These are phyloP conservation scores for Pseudochirops corinnae DNA, from an alignment of 2,797 vertebrate species.

Conservation along the genomic window DNA sequence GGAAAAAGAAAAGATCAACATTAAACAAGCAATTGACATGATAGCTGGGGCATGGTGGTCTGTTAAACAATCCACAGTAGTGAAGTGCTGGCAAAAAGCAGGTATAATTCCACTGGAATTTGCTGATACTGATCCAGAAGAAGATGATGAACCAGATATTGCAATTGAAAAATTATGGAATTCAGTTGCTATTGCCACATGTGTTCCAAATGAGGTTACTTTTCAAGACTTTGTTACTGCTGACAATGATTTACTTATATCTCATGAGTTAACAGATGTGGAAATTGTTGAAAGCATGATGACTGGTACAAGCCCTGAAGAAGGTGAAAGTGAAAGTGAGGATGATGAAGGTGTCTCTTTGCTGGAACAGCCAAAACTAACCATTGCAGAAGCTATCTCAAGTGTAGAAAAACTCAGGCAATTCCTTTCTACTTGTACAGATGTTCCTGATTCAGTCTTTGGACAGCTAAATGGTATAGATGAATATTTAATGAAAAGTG, in stretches of 20 bases:
- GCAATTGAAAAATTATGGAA: slow-evolving; percentile 50
- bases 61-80: slow-evolving; percentile 40
- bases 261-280: slow-evolving; percentile 33
- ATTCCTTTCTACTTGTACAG: slow-evolving; percentile 48
- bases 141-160: slow-evolving; percentile 27
- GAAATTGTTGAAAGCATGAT: slow-evolving; percentile 1
- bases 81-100: slow-evolving; percentile 57
- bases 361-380: slow-evolving; percentile 46
- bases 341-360: slow-evolving; percentile 35
- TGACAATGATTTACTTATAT: slow-evolving; percentile 34
- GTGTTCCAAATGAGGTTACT: slow-evolving; percentile 56
- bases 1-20: slow-evolving; percentile 34
- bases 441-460: slow-evolving; percentile 42
- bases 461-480: slow-evolving; percentile 51
- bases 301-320: neutral
- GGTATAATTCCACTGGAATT: slow-evolving; percentile 37
- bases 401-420: slow-evolving; percentile 51
- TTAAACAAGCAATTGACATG: slow-evolving; percentile 30
- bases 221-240: slow-evolving; percentile 57
- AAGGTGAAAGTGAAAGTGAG: slow-evolving; percentile 42
- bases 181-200: slow-evolving; percentile 44
- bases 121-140: slow-evolving; percentile 26
- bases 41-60: slow-evolving; percentile 23
- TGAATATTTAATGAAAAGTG: slow-evolving; percentile 63
- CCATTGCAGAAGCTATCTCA: slow-evolving; percentile 41